Conservation (phyloP, 2,113 vertebrate genomes). For the Thomomys bottae region DNA sequence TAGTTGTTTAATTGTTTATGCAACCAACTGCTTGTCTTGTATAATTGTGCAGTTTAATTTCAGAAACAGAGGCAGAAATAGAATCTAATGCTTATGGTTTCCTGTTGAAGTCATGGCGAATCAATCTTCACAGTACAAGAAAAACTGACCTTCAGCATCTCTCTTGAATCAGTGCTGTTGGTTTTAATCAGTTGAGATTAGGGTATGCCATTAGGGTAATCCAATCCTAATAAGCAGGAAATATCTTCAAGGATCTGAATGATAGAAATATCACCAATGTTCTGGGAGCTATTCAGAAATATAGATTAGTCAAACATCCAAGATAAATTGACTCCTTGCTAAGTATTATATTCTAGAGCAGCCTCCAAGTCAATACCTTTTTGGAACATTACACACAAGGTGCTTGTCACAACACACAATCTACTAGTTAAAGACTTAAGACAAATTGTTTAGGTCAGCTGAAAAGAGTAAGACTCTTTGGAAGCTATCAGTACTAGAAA, state of each 20-base stretch:
- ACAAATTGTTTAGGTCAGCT: background rate
- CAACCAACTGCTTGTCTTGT: background rate
- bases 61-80: constrained; percentile 20
- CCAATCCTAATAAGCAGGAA: background rate
- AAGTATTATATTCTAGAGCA: background rate
- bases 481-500: background rate
- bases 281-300: constrained; percentile 14
- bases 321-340: background rate
- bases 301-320: background rate
- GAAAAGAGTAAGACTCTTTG: background rate
- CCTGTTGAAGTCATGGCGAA: background rate
- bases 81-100: background rate
- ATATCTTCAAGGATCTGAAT: background rate
- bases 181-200: background rate
- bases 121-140: background rate
- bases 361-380: background rate
- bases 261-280: background rate
- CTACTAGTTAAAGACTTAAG: background rate
- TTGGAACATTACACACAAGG: background rate
- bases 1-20: background rate
- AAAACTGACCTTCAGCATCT: constrained; percentile 1
- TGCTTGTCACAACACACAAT: background rate
- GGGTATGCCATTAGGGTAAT: background rate
- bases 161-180: background rate
- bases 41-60: constrained; percentile 10